Percentiles rank a stretch among this genome's conserved stretches.
Evolutionary conservation across 2,888 invertebrate genomes (phyloP).

Genomic region (Machimus atricapillus): DNA sequence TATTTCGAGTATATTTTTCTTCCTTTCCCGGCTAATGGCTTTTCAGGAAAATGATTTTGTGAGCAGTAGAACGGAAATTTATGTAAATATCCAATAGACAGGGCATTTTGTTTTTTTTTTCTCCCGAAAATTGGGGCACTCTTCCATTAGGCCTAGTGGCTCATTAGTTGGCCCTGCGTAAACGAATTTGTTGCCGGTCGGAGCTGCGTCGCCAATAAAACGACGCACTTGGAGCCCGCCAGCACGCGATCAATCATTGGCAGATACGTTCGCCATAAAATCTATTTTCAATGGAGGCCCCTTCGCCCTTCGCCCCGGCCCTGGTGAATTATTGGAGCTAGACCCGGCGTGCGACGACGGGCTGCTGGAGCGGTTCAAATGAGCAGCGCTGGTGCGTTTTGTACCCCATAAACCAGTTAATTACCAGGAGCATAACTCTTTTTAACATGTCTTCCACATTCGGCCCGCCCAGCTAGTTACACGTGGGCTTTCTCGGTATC

Average conservation of each 20-base stretch:
- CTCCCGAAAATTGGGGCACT: not conserved
- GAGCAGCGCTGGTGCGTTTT: slow-evolving; percentile 21
- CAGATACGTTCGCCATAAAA: slow-evolving; percentile 3
- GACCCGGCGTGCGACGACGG: not conserved
- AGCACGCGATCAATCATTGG: not conserved
- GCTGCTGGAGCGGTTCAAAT: not conserved
- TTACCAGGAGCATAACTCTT: slow-evolving; percentile 40
- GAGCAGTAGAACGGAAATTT: not conserved
- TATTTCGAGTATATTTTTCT: not conserved
- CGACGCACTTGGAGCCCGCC: not conserved
- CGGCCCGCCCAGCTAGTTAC: slow-evolving; percentile 35
- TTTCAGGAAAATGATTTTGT: not conserved
- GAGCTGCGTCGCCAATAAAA: not conserved
- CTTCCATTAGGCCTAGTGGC: not conserved
- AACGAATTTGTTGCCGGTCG: not conserved
- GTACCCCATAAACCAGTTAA: slow-evolving; percentile 38
- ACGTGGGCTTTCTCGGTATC: slow-evolving; percentile 33
- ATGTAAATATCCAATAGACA: not conserved
- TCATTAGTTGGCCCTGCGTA: not conserved
- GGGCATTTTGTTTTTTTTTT: not conserved
- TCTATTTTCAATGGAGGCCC: slow-evolving; percentile 4
- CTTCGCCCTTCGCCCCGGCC: not conserved
- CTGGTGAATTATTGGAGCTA: not conserved
- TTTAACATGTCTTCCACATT: slow-evolving; percentile 39
- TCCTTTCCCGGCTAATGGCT: not conserved